Evolutionary conservation across 2,113 vertebrate species (phyloP).

Genomic region (Panthera tigris): DNA sequence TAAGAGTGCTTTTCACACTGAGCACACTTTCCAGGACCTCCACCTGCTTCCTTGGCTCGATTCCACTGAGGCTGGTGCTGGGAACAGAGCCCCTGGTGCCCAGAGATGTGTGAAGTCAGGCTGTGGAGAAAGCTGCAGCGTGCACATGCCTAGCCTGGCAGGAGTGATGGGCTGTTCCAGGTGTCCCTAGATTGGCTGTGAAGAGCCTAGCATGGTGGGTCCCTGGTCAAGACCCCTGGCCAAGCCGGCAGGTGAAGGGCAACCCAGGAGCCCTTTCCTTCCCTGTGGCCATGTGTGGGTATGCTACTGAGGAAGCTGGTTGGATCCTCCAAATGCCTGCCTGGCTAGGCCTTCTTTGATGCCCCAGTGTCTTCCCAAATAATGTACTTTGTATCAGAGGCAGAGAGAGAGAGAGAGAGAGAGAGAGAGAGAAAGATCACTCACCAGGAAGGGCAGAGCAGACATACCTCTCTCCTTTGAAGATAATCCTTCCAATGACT

Average conservation of each 20-base stretch:
- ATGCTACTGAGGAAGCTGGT: neutral
- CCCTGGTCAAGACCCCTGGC: neutral
- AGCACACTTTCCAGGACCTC: accelerated
- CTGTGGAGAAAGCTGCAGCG: neutral
- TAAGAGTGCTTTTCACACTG: neutral
- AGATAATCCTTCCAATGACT: neutral
- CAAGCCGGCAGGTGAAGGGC: accelerated
- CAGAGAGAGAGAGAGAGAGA: neutral
- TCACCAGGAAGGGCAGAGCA: neutral
- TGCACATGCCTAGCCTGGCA: neutral
- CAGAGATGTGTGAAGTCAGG: neutral
- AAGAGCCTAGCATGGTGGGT: neutral
- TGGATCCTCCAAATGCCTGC: neutral
- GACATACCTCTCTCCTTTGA: neutral
- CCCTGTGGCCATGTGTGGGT: neutral
- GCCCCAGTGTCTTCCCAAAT: neutral
- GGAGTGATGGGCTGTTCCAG: neutral
- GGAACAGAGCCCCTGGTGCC: neutral
- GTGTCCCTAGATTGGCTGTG: neutral
- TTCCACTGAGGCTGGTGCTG: neutral
- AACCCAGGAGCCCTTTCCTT: neutral
- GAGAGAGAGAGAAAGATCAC: neutral
- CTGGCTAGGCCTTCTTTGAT: too few species aligned
- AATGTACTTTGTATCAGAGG: neutral
- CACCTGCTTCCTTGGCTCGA: accelerated